These are phyloP conservation scores for Drosophila fulvimacula DNA, from an alignment of 2,888 invertebrate genomes.

Conservation along the genomic window DNA sequence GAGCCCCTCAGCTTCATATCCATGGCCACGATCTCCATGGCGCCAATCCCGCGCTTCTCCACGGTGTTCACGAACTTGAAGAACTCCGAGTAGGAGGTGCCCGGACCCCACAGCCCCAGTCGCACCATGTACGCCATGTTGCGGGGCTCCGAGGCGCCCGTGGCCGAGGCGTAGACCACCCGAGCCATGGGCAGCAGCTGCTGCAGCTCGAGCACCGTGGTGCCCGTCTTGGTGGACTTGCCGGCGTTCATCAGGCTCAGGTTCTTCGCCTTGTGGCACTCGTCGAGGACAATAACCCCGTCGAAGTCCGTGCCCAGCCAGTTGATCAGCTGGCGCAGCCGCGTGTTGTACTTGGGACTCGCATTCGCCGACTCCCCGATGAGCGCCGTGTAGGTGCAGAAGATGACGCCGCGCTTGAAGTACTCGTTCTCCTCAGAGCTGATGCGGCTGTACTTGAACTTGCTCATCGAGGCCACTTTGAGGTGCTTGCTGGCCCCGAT, in stretches of 20 bases:
- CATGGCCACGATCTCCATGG: slow-evolving; percentile 99
- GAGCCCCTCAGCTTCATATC: slow-evolving; percentile 99
- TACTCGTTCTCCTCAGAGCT: slow-evolving; percentile 89
- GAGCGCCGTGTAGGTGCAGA: slow-evolving; percentile 98
- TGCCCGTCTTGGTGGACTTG: slow-evolving; percentile 98
- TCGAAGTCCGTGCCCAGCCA: slow-evolving; percentile 96
- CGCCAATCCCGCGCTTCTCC: slow-evolving; percentile 98
- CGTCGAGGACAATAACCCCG: slow-evolving; percentile 99
- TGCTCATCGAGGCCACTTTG: slow-evolving; percentile 94
- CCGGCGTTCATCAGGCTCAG: slow-evolving; percentile 97
- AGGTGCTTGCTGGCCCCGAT: slow-evolving; percentile 95
- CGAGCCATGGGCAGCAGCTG: slow-evolving; percentile 95
- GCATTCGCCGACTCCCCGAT: slow-evolving; percentile 97
- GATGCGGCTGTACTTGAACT: slow-evolving; percentile 99
- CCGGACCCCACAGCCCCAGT: slow-evolving; percentile 98
- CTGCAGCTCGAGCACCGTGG: slow-evolving; percentile 97
- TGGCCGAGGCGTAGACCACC: slow-evolving; percentile 98
- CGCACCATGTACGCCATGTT: slow-evolving; percentile 99
- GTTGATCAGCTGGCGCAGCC: slow-evolving; percentile 97
- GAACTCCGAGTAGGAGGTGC: slow-evolving; percentile 97
- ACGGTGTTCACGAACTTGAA: slow-evolving; percentile 98
- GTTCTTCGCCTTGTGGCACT: slow-evolving; percentile 99
- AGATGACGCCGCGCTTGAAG: slow-evolving; percentile 97
- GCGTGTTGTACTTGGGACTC: slow-evolving; percentile 89
- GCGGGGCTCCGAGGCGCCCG: slow-evolving; percentile 98